These are phyloP conservation scores for Hymenochirus boettgeri DNA, from an alignment of 2,113 vertebrate species.

Conservation along the genomic window DNA sequence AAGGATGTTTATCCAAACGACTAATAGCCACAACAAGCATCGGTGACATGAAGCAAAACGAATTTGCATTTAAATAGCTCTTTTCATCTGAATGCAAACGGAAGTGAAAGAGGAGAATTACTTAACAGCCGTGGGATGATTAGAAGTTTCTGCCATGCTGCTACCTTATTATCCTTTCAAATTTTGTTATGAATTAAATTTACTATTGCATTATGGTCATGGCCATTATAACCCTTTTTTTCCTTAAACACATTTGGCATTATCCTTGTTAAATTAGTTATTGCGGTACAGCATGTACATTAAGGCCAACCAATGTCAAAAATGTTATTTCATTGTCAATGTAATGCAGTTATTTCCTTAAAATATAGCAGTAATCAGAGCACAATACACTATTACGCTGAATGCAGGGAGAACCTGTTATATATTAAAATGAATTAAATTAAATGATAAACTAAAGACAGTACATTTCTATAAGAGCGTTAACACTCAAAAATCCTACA, in stretches of 20 bases:
- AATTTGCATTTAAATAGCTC: conserved; percentile 35
- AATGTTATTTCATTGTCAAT: too few relatives aligned
- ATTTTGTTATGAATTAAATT: conserved; percentile 15
- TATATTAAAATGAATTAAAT: too few relatives aligned
- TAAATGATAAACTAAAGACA: too few relatives aligned
- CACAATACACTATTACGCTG: too few relatives aligned
- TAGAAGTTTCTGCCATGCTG: conserved; percentile 6
- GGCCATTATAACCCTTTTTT: background rate
- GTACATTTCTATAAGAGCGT: too few relatives aligned
- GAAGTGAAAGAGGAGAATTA: conserved; percentile 26
- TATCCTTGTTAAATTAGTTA: too few relatives aligned
- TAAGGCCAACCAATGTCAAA: too few relatives aligned
- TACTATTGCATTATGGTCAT: conserved; percentile 6
- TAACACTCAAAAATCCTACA: too few relatives aligned
- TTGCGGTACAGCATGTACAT: too few relatives aligned
- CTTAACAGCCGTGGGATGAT: conserved; percentile 12
- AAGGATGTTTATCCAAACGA: conserved; percentile 14
- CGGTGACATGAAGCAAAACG: conserved; percentile 5
- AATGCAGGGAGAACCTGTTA: too few relatives aligned
- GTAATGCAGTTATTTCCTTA: too few relatives aligned
- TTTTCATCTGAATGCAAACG: conserved; percentile 13
- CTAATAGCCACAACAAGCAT: background rate
- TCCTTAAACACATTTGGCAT: background rate
- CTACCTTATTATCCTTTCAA: conserved; percentile 25
- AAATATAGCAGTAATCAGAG: too few relatives aligned